Percentiles rank a stretch among this genome's conserved stretches.
Conservation (phyloP, 2,888 invertebrate genomes). For the Trichopoda pennipes region DNA sequence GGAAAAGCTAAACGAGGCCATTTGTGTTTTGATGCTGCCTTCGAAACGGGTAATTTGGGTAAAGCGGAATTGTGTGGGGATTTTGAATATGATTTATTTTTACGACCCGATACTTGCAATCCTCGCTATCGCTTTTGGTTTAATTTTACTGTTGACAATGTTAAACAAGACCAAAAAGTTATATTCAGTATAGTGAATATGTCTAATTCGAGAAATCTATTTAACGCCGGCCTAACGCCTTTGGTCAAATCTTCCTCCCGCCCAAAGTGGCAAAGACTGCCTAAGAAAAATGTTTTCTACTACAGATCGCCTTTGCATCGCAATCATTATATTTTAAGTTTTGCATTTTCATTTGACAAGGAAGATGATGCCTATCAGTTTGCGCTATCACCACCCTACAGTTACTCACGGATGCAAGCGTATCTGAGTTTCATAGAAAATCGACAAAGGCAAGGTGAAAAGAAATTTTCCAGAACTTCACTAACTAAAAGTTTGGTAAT, state of each 20-base stretch:
- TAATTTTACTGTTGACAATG: constrained; percentile 98
- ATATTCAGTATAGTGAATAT: constrained; percentile 98
- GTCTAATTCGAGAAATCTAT: constrained; percentile 94
- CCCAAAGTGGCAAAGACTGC: constrained; percentile 93
- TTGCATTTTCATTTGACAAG: constrained; percentile 96
- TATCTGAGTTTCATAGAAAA: constrained; percentile 89
- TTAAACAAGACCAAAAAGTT: constrained; percentile 95
- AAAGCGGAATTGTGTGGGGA: constrained; percentile 96
- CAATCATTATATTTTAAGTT: constrained; percentile 94
- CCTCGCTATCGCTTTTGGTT: constrained; percentile 97
- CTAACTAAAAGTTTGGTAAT: constrained; percentile 86
- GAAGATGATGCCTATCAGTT: constrained; percentile 98
- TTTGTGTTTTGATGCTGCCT: constrained; percentile 97
- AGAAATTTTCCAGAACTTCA: constrained; percentile 86
- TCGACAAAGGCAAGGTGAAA: constrained; percentile 81
- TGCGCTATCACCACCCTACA: constrained; percentile 95
- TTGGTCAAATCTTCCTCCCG: constrained; percentile 94
- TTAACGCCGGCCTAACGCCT: constrained; percentile 95
- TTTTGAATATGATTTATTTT: constrained; percentile 96
- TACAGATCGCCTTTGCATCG: constrained; percentile 94
- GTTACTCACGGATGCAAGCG: constrained; percentile 94
- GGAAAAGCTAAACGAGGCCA: constrained; percentile 98
- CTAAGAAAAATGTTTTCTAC: constrained; percentile 92
- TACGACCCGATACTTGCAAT: constrained; percentile 97
- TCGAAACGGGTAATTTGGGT: constrained; percentile 98